Evolutionary conservation across 2,797 vertebrate genomes (phyloP), one percentile per base, ranked within the genome.

Genomic region (Geotrypetes seraphini): DNA sequence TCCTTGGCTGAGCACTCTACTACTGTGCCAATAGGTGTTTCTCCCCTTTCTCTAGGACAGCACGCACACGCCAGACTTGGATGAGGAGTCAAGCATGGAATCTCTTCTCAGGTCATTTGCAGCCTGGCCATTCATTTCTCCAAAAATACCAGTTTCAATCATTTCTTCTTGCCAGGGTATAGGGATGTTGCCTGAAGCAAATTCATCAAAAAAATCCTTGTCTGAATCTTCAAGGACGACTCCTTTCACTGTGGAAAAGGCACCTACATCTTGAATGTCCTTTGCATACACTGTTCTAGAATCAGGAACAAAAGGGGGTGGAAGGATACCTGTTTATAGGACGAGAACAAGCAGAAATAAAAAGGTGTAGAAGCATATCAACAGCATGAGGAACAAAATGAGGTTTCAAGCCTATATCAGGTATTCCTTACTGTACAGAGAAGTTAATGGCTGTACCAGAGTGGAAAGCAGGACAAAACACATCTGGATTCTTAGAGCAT

Each of bases 81-180:
- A 38, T 0, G 78, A 28, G 4, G 74, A 75, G 31, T 75, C 72
- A 12, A 66, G 43, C 4, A 78, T 60, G 19, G 83, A 65, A 33
- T 88, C 84, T 19, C 79, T 63, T 28, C 82, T 84, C 17, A 91
- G 78, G 61, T 91, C 87, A 1, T 85, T 79, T 0, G 85, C 79
- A 43, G 89, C 19, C 14, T 50, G 61, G 16, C 84, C 84, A 0
- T 75, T 89, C 31, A 92, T 69, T 66, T 91, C 88, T 5, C 73
- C 82, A 4, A 83, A 93, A 35, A 91, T 28, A 9, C 89, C 90
- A 6, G 71, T 90, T 5, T 92, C 87, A 1, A 93, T 88, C 86
- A 91, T 91, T 66, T 92, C 90, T 59, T 92, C 89, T 53, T 93
- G 90, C 90, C 89, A 92, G 4, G 88, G 89, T 19, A 92, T 82